Evolutionary conservation across 2,888 invertebrate genomes (phyloP), one percentile per base, ranked within the genome.

Genomic region (Diaperis boleti): DNA sequence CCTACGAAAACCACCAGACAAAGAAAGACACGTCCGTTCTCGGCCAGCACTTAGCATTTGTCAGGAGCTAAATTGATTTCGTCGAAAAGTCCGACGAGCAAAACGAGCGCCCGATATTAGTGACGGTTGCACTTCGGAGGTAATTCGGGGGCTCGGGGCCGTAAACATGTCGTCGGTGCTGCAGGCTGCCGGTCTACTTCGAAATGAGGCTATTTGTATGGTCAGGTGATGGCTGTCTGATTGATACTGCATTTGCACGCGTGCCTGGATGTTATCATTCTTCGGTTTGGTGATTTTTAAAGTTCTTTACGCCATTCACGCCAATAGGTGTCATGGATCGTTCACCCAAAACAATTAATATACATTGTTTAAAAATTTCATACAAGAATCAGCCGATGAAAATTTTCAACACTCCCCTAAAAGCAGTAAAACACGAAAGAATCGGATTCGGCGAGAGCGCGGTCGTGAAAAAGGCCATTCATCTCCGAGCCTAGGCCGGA

Each of bases 141-240:
- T 26, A 26, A 26, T 26, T 26, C 26, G 26, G 26, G 26, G 1
- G 6, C 26, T 20, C 6, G 20, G 20, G 20, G 63, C 67, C 57
- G 64, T 67, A 67, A 67, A 67, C 64, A 67, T 65, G 65, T 67
- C 65, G 65, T 67, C 67, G 59, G 67, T 67, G 65, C 65, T 67
- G 55, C 64, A 35, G 56, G 52, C 65, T 52, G 67, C 65, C 65
- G 68, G 66, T 68, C 63, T 57, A 57, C 41, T 45, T 54, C 55
- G 66, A 68, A 68, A 68, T 68, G 63, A 68, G 68, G 68, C 66
- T 64, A 68, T 68, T 68, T 66, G 68, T 68, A 68, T 68, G 68
- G 62, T 52, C 49, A 57, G 52, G 57, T 62, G 62, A 56, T 49
- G 62, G 20, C 26, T 26, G n/a, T 39, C 56, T 62, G 62, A 62